These are phyloP conservation scores for Hyperopisus bebe DNA, from an alignment of 2,113 vertebrate genomes.

Conservation along the genomic window DNA sequence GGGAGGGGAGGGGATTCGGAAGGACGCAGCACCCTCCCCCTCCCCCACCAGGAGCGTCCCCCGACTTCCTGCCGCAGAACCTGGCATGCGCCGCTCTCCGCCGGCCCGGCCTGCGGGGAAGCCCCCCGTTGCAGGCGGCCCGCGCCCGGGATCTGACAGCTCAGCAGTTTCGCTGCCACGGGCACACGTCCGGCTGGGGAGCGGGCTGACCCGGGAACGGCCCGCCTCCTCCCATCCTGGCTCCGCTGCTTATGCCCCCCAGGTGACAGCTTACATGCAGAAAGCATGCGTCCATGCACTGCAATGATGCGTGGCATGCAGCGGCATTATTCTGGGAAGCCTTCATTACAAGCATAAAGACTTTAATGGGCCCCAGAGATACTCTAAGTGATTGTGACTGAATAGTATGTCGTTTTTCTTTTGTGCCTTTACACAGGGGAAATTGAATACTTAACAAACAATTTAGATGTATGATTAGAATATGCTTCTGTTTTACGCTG, in stretches of 20 bases:
- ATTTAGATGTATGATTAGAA: not conserved
- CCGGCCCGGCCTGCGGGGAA: conserved; percentile 42
- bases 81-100: conserved; percentile 42
- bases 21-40: conserved; percentile 60
- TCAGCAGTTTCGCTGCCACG: conserved; percentile 47
- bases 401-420: not conserved
- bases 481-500: not conserved
- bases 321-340: not conserved
- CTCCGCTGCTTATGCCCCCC: not conserved
- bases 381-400: not conserved
- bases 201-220: not conserved
- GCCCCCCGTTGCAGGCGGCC: conserved; percentile 35
- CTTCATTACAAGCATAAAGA: not conserved
- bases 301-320: not conserved
- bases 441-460: not conserved
- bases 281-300: not conserved
- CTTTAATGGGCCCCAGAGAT: not conserved
- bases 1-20: conserved; percentile 67
- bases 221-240: not conserved
- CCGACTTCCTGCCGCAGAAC: conserved; percentile 71
- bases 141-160: conserved; percentile 44
- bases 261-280: not conserved
- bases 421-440: not conserved
- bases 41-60: conserved; percentile 75
- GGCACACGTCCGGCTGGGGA: conserved; percentile 26